A percentile compares a stretch with the other conserved stretches of the same genome.
Evolutionary conservation across 2,113 vertebrate genomes (phyloP).

Genomic region (Scolopax mira): DNA sequence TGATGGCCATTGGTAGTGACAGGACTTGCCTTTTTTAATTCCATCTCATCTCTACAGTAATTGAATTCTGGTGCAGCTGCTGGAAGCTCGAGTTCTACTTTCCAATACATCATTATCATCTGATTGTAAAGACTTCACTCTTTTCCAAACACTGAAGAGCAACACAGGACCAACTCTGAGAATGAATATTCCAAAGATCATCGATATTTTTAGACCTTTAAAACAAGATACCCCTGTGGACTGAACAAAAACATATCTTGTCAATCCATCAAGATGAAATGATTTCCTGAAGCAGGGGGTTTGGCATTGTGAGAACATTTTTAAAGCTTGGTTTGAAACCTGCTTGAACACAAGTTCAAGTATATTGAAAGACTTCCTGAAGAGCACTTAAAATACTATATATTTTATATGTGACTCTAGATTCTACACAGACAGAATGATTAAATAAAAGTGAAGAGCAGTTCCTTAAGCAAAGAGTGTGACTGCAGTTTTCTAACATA

Average conservation of each 20-base stretch:
- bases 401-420: neutral
- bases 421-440: neutral
- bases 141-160: neutral
- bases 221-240: neutral
- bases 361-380: neutral
- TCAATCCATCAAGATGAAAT: neutral
- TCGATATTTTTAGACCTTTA: neutral
- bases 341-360: neutral
- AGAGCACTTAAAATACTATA: neutral
- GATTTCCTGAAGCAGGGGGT: neutral
- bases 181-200: neutral
- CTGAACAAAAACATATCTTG: neutral
- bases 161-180: neutral
- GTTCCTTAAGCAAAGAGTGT: neutral
- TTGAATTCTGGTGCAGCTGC: constrained; percentile 7
- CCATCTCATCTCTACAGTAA: constrained; percentile 11
- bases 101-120: constrained; percentile 21
- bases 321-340: constrained; percentile 2
- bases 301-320: neutral
- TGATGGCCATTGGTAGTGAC: constrained; percentile 50
- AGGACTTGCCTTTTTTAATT: constrained; percentile 48
- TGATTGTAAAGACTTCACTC: constrained; percentile 3
- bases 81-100: constrained; percentile 29
- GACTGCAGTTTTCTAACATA: neutral
- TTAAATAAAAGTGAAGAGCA: neutral